Base-by-base conservation (phyloP, 2,113 vertebrate species). In the Diphyllodes magnificus region DNA sequence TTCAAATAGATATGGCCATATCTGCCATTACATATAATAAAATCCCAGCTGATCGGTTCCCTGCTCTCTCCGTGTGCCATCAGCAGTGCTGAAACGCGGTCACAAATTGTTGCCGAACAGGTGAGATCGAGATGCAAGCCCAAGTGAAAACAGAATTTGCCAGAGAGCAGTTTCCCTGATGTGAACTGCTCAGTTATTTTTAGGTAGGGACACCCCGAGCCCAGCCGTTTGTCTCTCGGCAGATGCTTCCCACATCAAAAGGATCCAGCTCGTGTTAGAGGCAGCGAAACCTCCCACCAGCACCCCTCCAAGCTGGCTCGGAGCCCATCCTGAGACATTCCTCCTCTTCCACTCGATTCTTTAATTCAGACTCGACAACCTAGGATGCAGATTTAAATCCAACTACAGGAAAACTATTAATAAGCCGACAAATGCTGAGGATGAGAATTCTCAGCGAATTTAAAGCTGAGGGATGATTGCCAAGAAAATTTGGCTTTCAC, bases 401-500 rank as follows among this genome's bases (percentile, higher is more conserved):
- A 93, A 4, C 80, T 86, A 83, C 80, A 97, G 77, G 80, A 94
- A 61, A 91, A 91, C 88, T 95, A 91, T 92, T 97, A 96, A 91
- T 96, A 97, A 95, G 77, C 89, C 1, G 2, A 57, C 12, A 49
- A 94, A 88, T 7, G 21, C 91, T 76, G 61, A 91, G 81, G 73
- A 91, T 95, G 86, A 96, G 91, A 93, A 88, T 91, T 94, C 83
- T 86, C 73, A 57, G 81, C 0, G 7, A 95, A 87, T 95, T 92
- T 95, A 95, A 95, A 95, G 69, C 91, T 82, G 86, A 87, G 53
- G 81, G 72, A 84, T 84, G 83, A 72, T 88, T 92, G 94, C 96
- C 94, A 97, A 93, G 69, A 93, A 95, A 87, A 96, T 86, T 86
- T 97, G 95, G 94, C 94, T 96, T 80, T 95, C 35, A 0, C 12